These are phyloP conservation scores for Ciconia stormi DNA, from an alignment of 2,113 vertebrate genomes.

Conservation along the genomic window DNA sequence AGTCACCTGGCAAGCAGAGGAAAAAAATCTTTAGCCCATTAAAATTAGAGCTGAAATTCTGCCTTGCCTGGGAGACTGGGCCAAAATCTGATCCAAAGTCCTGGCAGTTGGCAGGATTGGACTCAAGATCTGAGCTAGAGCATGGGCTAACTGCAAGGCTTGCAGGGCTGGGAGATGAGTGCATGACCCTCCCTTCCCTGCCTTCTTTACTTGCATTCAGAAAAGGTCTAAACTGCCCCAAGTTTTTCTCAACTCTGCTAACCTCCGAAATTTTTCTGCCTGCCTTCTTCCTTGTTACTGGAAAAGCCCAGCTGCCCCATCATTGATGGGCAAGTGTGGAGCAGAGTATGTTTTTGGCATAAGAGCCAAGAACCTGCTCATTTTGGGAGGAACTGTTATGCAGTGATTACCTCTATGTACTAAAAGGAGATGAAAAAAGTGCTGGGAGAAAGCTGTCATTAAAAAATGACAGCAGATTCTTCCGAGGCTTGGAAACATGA, in stretches of 20 bases:
- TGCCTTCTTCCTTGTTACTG: background rate
- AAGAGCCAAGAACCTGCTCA: background rate
- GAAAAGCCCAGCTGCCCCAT: background rate
- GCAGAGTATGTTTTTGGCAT: background rate
- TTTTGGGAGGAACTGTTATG: background rate
- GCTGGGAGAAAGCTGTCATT: background rate
- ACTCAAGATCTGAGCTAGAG: background rate
- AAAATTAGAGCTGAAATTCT: background rate
- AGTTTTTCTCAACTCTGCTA: background rate
- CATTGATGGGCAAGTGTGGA: fast-evolving
- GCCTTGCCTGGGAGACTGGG: background rate
- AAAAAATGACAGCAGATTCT: background rate
- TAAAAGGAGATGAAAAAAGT: background rate
- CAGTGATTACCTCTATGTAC: too few relatives aligned
- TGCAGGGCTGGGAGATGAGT: background rate
- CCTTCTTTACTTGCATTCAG: background rate
- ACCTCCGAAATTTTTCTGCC: background rate
- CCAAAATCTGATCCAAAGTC: background rate
- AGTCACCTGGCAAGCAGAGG: background rate
- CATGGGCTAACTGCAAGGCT: background rate
- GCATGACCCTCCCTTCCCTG: too few relatives aligned
- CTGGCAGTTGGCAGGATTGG: background rate
- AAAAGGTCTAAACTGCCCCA: background rate
- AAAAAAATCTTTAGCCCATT: background rate
- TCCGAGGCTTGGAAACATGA: background rate